phyloP scores from a whole-genome alignment of 2,797 vertebrate species.

The Galaxias olidus region DNA sequence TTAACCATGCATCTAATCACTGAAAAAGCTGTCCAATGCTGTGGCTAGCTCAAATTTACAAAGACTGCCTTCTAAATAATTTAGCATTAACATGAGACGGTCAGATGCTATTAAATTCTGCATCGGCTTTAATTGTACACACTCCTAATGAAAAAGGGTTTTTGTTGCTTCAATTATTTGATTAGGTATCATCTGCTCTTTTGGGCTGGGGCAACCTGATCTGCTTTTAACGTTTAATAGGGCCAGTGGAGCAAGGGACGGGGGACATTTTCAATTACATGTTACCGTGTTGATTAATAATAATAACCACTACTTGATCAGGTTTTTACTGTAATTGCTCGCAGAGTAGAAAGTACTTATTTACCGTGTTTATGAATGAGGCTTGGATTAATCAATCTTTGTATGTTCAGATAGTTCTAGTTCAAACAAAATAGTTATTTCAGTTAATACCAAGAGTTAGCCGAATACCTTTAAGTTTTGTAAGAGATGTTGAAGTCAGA shows the following conservation, averaged over 20 bases:
- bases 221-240: conserved; percentile 84
- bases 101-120: conserved; percentile 74
- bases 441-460: no score
- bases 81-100: conserved; percentile 71
- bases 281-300: conserved; percentile 84
- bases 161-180: conserved; percentile 94
- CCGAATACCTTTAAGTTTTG: no score
- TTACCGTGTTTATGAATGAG: conserved; percentile 79
- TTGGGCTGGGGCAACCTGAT: conserved; percentile 82
- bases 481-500: no score
- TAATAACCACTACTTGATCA: conserved; percentile 80
- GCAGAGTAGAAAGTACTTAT: conserved; percentile 86
- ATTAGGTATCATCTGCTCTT: conserved; percentile 86
- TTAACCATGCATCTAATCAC: background rate
- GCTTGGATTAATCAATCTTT: conserved; percentile 59
- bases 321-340: conserved; percentile 96
- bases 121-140: conserved; percentile 76
- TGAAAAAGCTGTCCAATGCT: no score
- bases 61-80: conserved; percentile 67
- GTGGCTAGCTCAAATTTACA: conserved; percentile 34
- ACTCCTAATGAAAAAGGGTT: conserved; percentile 72
- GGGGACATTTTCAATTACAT: conserved; percentile 88
- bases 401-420: conserved; percentile 30
- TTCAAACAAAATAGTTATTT: no score
- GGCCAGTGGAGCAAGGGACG: conserved; percentile 65